phyloP scores from a whole-genome alignment of 2,888 invertebrate species.

The Leptopterna dolabrata region DNA sequence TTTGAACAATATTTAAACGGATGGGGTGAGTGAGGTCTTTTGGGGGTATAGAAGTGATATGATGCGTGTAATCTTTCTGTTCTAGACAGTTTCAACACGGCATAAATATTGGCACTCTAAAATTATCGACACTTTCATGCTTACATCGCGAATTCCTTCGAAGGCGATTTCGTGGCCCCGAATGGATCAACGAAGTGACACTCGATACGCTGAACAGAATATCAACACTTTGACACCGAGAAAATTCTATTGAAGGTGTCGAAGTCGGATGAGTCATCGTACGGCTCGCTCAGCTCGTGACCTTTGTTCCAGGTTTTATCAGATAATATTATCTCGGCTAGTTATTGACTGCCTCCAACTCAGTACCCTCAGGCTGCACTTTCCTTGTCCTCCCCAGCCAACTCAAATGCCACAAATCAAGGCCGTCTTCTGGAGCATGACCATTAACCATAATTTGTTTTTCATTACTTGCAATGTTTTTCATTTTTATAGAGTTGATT shows the following conservation, averaged over 20 bases:
- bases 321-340: neutral
- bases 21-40: no score
- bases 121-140: neutral
- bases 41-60: no score
- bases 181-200: neutral
- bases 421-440: neutral
- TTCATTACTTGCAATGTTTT: no score
- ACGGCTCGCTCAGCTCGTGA: neutral
- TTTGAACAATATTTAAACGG: no score
- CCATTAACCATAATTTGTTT: no score
- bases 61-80: no score
- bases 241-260: neutral
- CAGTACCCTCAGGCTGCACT: neutral
- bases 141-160: neutral
- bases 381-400: neutral
- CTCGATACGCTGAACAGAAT: neutral
- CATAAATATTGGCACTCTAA: no score
- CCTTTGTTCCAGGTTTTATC: neutral
- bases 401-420: neutral
- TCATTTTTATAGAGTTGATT: neutral
- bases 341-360: neutral
- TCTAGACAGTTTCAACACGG: no score
- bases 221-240: neutral
- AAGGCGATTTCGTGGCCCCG: neutral
- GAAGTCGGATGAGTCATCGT: neutral